These are phyloP conservation scores for Lanistes nyassanus DNA, from an alignment of 1,140 invertebrate genomes.

Conservation along the genomic window DNA sequence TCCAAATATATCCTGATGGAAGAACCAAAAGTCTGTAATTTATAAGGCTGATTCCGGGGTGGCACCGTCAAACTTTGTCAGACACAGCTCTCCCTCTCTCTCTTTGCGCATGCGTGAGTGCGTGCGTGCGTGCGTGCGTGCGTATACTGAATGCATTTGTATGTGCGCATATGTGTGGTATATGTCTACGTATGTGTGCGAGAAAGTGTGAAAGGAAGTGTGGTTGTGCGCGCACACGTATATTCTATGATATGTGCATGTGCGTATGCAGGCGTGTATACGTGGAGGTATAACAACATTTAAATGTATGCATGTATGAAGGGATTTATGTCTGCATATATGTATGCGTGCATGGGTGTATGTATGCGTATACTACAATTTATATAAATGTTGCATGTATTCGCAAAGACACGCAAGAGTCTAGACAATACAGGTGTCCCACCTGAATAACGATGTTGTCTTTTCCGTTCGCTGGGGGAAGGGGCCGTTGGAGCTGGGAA, in stretches of 20 bases:
- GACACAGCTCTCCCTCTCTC: neutral
- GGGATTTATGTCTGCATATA: neutral
- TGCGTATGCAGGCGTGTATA: neutral
- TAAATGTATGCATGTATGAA: neutral
- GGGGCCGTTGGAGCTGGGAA: conserved; percentile 15
- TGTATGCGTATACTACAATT: neutral
- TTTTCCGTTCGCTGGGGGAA: neutral
- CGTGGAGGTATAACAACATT: neutral
- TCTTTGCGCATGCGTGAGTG: neutral
- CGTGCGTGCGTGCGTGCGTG: neutral
- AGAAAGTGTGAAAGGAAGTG: too few relatives aligned
- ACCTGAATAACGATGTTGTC: conserved; percentile 6
- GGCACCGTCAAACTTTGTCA: neutral
- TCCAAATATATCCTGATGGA: too few relatives aligned
- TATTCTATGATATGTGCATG: too few relatives aligned
- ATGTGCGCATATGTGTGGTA: neutral
- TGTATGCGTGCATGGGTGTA: neutral
- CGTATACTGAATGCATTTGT: neutral
- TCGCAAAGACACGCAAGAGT: too few relatives aligned
- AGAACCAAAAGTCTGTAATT: too few relatives aligned
- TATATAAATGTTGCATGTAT: neutral
- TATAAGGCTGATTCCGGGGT: neutral
- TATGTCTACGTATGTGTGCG: neutral
- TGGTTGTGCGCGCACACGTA: too few relatives aligned
- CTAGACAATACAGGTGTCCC: too few relatives aligned